Base-by-base conservation (phyloP, 1,140 invertebrate species). In the Cydia pomonella region DNA sequence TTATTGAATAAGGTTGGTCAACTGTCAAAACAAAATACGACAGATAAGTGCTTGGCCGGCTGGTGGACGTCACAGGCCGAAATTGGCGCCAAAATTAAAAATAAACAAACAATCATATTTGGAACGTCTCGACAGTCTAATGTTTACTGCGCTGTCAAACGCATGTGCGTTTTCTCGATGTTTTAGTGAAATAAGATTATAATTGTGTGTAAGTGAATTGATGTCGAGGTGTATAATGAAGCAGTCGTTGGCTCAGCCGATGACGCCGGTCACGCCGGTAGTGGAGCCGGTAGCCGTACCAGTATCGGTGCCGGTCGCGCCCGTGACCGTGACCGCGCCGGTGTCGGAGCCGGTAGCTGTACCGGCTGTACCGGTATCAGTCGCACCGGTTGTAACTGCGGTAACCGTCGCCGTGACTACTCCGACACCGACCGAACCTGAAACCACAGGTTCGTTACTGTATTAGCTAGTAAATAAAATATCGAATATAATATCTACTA, bases 51-150 rank as follows among this genome's bases (percentile, higher is more conserved):
- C 76, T 80, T 90, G 83, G 86, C 85, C 83, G 62, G 62, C 73
- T 44, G 85, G 82, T 77, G 73, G 85, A 78, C 85, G 83, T 86
- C 85, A 87, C 83, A 75, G 77, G 74, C 82, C 75, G 81, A 82
- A 89, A 84, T 86, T 89, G 88, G 91, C 91, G 89, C 89, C 88
- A 91, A 91, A 90, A 86, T 87, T 92, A 92, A 92, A 92, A 91
- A 91, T 91, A 92, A 91, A 92, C 85, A 91, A 91, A 90, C 85
- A 83, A 78, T 89, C 89, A 88, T 85, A 90, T 89, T 92, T 91
- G 85, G 89, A 92, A 90, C 88, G 80, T 59, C 76, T 73, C 87
- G 88, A 88, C 91, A 92, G 90, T 91, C 89, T 81, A 74, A 87
- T 92, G 87, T 92, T 91, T 88, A 84, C 84, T 81, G 77, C 79